A percentile compares a stretch with the other conserved stretches of the same genome.
Evolutionary conservation across 2,888 invertebrate genomes (phyloP).

Genomic region (Tortricodes alternella): DNA sequence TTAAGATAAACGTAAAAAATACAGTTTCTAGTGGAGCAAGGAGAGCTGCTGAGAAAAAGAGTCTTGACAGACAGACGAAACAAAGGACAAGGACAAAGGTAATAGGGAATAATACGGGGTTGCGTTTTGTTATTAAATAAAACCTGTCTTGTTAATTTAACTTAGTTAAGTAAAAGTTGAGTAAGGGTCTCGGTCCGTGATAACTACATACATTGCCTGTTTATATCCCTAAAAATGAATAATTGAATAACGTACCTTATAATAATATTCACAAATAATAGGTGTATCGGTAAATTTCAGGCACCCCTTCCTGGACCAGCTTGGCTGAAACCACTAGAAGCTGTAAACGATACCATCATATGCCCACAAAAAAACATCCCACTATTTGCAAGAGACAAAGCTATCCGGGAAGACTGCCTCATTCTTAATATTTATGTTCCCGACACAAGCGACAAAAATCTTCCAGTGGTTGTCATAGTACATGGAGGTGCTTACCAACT

Average conservation of each 20-base stretch:
- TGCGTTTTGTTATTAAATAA: no score
- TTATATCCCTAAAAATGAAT: no score
- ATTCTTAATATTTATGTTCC: conserved; percentile 25
- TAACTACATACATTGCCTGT: no score
- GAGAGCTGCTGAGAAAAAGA: no score
- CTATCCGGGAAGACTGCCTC: conserved; percentile 25
- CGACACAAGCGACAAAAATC: conserved; percentile 24
- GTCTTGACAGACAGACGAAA: no score
- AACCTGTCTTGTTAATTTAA: no score
- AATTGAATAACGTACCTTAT: neutral
- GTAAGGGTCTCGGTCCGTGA: no score
- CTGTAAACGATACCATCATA: conserved; percentile 8
- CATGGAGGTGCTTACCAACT: conserved; percentile 33
- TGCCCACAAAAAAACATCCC: conserved; percentile 3
- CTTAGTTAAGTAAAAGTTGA: no score
- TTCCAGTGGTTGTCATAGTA: conserved; percentile 31
- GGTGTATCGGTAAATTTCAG: conserved; percentile 2
- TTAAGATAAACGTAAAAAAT: no score
- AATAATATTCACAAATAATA: neutral
- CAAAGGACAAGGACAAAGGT: no score
- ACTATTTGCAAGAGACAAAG: neutral
- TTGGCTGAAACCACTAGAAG: conserved; percentile 18
- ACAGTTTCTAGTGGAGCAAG: no score
- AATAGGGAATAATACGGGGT: no score
- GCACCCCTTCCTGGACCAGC: conserved; percentile 20